These are phyloP conservation scores for Perizoma affinitatum DNA, from an alignment of 2,888 invertebrate species.

Conservation along the genomic window DNA sequence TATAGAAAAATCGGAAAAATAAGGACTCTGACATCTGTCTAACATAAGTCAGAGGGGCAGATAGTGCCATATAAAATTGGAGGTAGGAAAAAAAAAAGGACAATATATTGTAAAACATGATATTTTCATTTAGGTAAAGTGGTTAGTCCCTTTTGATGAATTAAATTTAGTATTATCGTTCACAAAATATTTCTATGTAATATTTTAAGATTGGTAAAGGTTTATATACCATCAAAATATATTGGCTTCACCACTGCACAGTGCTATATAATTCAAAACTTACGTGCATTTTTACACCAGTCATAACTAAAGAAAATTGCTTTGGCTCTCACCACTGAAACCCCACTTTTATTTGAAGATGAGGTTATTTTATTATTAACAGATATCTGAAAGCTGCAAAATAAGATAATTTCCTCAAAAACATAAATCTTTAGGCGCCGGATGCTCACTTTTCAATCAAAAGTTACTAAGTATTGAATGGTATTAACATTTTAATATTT, in stretches of 20 bases:
- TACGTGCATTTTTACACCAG: slow-evolving; percentile 20
- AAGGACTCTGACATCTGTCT: too few species aligned
- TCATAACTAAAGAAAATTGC: slow-evolving; percentile 20
- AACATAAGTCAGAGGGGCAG: too few species aligned
- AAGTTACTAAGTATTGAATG: too few species aligned
- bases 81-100: too few species aligned
- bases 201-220: neutral
- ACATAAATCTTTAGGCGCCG: neutral
- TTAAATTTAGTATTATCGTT: too few species aligned
- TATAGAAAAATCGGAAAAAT: too few species aligned
- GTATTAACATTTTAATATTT: too few species aligned
- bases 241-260: slow-evolving; percentile 15
- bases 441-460: neutral
- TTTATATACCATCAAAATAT: slow-evolving; percentile 20
- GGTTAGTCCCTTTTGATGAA: too few species aligned
- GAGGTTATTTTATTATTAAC: slow-evolving; percentile 7
- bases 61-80: too few species aligned
- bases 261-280: slow-evolving; percentile 15
- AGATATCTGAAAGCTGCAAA: neutral
- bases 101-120: too few species aligned
- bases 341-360: slow-evolving; percentile 15
- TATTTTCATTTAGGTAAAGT: too few species aligned
- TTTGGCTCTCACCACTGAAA: slow-evolving; percentile 17
- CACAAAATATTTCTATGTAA: too few species aligned
- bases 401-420: neutral